Evolutionary conservation across 2,888 invertebrate species (phyloP), one percentile per base, ranked within the genome.

Genomic region (Agrotis puta): DNA sequence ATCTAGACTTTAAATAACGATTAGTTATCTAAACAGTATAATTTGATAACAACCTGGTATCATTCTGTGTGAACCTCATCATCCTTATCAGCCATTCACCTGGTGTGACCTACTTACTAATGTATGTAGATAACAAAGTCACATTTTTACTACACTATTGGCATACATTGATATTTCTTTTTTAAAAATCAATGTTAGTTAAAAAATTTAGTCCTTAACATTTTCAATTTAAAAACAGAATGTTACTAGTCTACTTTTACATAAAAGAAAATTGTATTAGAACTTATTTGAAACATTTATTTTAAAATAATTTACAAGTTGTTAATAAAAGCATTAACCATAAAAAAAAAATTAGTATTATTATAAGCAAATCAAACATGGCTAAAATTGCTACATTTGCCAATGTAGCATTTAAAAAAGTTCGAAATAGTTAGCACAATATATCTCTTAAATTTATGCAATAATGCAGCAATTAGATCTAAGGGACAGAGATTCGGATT

Each of bases 51-150:
- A 13, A 5, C 24, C 5, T 6, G 20, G 13, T 45, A 51, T 27
- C 61, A 57, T 2, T 18, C 24, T n/a, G 20, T 24, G n/a, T 75
- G 56, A 75, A 74, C 45, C 62, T 59, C 33, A 47, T 61, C 53
- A 53, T 54, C 9, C 2, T 56, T 53, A 77, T 77, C 80, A 62
- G 81, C 39, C 77, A 77, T 77, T 77, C 76, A 77, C 77, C 58
- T 24, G 48, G 16, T 16, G 33, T 80, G 76, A 57, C 81, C 76
- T 53, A 75, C 64, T 61, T 69, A 51, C 5, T 63, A 59, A 79
- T 43, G 9, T 65, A n/a, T 11, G 7, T 58, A 65, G 61, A 73
- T 73, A 73, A 67, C 39, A 20, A 22, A 47, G 16, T 16, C 18
- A 43, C n/a, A 77, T 43, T 61, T 75, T 54, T 59, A 39, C 39